Conservation (phyloP, 2,113 vertebrate species). For the Apus apus region DNA sequence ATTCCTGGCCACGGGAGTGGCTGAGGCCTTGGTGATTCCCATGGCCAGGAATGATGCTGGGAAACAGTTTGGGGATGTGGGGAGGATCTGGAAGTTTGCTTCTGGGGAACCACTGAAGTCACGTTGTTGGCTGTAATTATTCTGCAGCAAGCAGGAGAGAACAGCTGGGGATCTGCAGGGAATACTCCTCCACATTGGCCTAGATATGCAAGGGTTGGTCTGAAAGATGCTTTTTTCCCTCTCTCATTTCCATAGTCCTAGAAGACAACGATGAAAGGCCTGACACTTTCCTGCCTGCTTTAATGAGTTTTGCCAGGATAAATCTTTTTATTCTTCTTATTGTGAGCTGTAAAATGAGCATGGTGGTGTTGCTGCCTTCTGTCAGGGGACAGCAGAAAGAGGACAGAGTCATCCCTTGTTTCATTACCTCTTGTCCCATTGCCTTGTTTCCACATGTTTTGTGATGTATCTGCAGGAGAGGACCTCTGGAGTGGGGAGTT, state of each 20-base stretch:
- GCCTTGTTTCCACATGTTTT: not conserved
- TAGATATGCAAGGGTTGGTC: not conserved
- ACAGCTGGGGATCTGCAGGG: not conserved
- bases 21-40: too few relatives aligned
- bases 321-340: not conserved
- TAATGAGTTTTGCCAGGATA: not conserved
- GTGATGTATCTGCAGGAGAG: accelerated
- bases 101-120: not conserved
- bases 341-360: not conserved
- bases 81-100: not conserved
- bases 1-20: too few relatives aligned
- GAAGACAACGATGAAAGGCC: not conserved
- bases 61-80: accelerated
- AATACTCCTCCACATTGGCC: not conserved
- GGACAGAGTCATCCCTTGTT: not conserved
- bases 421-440: accelerated
- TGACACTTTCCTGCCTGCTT: not conserved
- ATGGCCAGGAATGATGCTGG: too few relatives aligned
- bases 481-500: accelerated
- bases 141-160: not conserved
- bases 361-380: not conserved
- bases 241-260: not conserved
- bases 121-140: not conserved
- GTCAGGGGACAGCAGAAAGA: not conserved
- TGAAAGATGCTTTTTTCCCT: not conserved